Evolutionary conservation across 2,888 invertebrate genomes (phyloP).

Genomic region (Phymatocera aterrima): DNA sequence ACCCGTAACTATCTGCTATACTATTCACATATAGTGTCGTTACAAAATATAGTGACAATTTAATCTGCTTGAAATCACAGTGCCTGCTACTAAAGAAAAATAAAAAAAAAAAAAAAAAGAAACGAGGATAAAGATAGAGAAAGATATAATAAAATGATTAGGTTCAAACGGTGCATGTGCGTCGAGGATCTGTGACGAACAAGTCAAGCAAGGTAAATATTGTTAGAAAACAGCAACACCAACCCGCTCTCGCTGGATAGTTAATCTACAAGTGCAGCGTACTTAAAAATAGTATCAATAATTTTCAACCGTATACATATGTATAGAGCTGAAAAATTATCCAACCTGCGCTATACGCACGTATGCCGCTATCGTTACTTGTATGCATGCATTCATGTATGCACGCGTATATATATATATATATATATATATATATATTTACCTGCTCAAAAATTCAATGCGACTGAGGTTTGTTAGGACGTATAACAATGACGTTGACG

Average conservation of each 20-base stretch:
- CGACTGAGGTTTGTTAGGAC: too few species aligned
- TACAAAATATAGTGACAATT: slow-evolving; percentile 45
- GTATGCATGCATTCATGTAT: too few species aligned
- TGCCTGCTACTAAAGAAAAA: slow-evolving; percentile 32
- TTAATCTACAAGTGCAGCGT: slow-evolving; percentile 23
- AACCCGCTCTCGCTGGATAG: not conserved
- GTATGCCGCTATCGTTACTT: too few species aligned
- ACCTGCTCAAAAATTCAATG: too few species aligned
- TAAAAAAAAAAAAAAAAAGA: not conserved
- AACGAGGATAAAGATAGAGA: not conserved
- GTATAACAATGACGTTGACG: too few species aligned
- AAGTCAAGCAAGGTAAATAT: slow-evolving; percentile 47
- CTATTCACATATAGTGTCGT: slow-evolving; percentile 42
- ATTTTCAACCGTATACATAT: too few species aligned
- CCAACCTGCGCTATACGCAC: not conserved
- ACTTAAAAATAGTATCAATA: slow-evolving; percentile 17
- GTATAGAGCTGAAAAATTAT: not conserved
- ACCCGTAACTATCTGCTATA: too few species aligned
- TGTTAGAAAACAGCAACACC: not conserved
- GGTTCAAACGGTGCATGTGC: slow-evolving; percentile 44
- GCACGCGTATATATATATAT: too few species aligned
- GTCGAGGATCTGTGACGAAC: slow-evolving; percentile 40
- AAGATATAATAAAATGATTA: slow-evolving; percentile 34
- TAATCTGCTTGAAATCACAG: slow-evolving; percentile 46
- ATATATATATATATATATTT: too few species aligned